Base-by-base conservation (phyloP, 2,888 invertebrate genomes). In the Limnephilus rhombicus region DNA sequence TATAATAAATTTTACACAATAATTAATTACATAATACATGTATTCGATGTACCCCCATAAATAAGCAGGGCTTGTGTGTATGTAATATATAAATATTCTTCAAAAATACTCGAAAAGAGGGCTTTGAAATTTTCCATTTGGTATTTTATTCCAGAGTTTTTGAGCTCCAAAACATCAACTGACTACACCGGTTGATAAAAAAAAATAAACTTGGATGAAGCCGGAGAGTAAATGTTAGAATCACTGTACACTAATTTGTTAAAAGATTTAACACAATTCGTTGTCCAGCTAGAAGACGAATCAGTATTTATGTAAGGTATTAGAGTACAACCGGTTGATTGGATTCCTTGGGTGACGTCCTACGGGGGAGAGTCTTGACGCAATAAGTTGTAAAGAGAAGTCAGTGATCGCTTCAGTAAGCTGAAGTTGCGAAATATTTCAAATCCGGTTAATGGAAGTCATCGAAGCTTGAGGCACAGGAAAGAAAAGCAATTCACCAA, bases 401-500 rank as follows among this genome's bases (percentile, higher is more conserved):
- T 37, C 37, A 34, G 82, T 37, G 83, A 83, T 37, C 24, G 83
- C 37, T 24, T n/a, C 83, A 83, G 83, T 31, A 83, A 37, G 37
- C 83, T 24, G 34, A 34, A 37, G 34, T 12, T 29, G 29, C 45
- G 49, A 82, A 18, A 90, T 24, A 83, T 82, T 24, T 82, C 37
- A 90, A 82, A 90, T 81, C 82, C 49, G 18, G 81, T 90, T 49
- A 85, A 91, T 91, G 85, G 34, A 49, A 85, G 85, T 49, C 85
- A 91, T 31, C 85, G 91, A 91, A 31, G 49, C 85, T 85, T 85
- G 34, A 85, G 90, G 85, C 80, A 87, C 31, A n/a, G 45, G 86
- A 45, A 86, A 86, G 86, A 86, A 86, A n/a, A 86, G 18, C 41
- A 86, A 86, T 86, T 18, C 45, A 12, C 41, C n/a, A 29, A 86